Base-by-base conservation (phyloP, 2,888 invertebrate species). In the Drosophila trichaetosa region DNA sequence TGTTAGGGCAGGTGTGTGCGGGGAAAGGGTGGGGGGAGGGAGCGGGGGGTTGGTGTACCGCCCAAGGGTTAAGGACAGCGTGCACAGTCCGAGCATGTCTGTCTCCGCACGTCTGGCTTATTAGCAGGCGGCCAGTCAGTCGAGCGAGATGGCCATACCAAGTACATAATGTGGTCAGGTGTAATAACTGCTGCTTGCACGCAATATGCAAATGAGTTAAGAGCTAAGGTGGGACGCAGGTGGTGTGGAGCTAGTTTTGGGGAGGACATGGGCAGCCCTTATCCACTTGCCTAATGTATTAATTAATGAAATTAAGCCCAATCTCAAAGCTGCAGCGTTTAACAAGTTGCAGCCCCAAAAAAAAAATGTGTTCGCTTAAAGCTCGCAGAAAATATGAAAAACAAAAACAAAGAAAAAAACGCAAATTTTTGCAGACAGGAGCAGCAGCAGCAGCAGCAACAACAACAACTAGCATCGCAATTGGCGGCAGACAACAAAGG, bases 401-500 rank as follows among this genome's bases (percentile, higher is more conserved):
- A 57, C n/a, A 42, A 67, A 62, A 51, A 53, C 36, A 54, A 60
- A 64, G 42, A 33, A 34, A 70, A 36, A 54, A 21, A 21, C 18
- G 18, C 18, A 61, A 75, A 77, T 24, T 75, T 81, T 60, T 68
- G 71, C 89, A 87, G 86, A 89, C 90, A 79, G 67, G 58, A 49
- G 24, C 63, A 56, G 60, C 79, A 75, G 65, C 66, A 73, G 62
- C 62, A 74, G 63, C 27, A 27, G 27, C 42, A 69, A 49, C 59
- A 73, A 69, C 62, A 83, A 69, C 38, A 42, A 51, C 60, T 42
- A 61, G 67, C 54, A 70, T 54, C 74, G 73, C 77, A 79, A 72
- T 73, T 72, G 87, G 81, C 82, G 83, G 87, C 88, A 91, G 92
- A 91, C 92, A 92, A 91, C 92, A 93, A 93, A 93, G 93, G 93